Evolutionary conservation across 2,888 invertebrate genomes (phyloP).

Genomic region (Listrodromus nycthemerus): DNA sequence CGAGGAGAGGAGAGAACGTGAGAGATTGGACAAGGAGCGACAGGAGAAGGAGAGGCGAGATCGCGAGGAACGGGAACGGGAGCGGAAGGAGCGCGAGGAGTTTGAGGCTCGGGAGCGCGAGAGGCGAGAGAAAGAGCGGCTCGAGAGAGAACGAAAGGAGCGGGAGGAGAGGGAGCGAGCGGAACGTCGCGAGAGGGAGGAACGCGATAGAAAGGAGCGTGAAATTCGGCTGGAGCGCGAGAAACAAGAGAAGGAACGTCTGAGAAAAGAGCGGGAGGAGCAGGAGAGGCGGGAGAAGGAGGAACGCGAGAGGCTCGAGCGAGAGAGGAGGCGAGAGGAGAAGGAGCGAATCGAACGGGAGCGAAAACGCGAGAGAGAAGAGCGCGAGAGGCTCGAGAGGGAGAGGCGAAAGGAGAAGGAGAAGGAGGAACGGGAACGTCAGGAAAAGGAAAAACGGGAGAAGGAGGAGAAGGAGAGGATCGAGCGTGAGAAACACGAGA

Average conservation of each 20-base stretch:
- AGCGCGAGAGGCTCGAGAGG: constrained; percentile 76
- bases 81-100: constrained; percentile 76
- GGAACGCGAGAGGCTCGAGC: constrained; percentile 83
- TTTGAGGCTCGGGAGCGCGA: constrained; percentile 80
- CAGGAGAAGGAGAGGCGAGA: constrained; percentile 77
- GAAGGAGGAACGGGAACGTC: constrained; percentile 78
- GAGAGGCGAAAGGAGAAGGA: constrained; percentile 80
- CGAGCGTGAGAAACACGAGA: constrained; percentile 80
- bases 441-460: constrained; percentile 81
- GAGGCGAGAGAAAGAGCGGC: constrained; percentile 78
- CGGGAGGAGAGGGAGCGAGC: constrained; percentile 75
- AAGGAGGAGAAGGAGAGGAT: constrained; percentile 83
- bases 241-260: constrained; percentile 78
- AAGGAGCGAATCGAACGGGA: constrained; percentile 83
- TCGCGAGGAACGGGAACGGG: constrained; percentile 79
- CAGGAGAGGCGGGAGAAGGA: constrained; percentile 82
- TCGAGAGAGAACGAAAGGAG: constrained; percentile 78
- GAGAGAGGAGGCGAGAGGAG: constrained; percentile 76
- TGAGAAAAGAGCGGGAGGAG: constrained; percentile 82
- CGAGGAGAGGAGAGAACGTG: constrained; percentile 77
- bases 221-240: constrained; percentile 77
- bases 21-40: constrained; percentile 76
- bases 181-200: constrained; percentile 73
- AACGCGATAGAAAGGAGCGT: constrained; percentile 78
- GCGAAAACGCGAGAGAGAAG: constrained; percentile 83